phyloP scores from a whole-genome alignment of 2,797 vertebrate genomes.

The Syndactyla subalaris region DNA sequence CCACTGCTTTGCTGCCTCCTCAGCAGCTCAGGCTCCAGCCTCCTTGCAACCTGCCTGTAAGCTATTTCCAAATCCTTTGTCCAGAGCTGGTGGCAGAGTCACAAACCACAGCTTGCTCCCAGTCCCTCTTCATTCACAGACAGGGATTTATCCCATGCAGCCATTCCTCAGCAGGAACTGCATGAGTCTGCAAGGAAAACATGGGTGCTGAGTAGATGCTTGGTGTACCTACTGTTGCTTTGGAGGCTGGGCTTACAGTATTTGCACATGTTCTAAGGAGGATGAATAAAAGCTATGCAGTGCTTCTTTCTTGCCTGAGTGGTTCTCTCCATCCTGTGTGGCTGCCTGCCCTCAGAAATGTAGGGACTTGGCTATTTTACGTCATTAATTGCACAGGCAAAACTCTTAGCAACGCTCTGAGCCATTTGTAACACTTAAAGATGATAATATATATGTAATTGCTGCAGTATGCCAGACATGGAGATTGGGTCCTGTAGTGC shows the following conservation, averaged over 20 bases:
- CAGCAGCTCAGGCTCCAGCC: not conserved
- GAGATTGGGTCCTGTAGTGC: not conserved
- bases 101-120: not conserved
- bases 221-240: not conserved
- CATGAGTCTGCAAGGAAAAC: not conserved
- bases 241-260: not conserved
- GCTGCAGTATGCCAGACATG: not conserved
- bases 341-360: not conserved
- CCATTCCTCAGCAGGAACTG: not conserved
- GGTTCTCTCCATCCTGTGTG: not conserved
- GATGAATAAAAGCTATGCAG: not conserved
- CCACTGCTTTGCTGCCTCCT: not conserved
- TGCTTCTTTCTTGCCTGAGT: not conserved
- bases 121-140: not conserved
- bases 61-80: not conserved
- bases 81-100: not conserved
- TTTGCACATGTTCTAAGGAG: not conserved
- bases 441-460: not conserved
- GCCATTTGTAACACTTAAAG: not conserved
- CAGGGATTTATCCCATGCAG: not conserved
- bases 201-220: not conserved
- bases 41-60: not conserved
- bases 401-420: not conserved
- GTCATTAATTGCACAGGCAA: not conserved
- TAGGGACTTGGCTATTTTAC: not conserved